These are phyloP conservation scores for Trachymyrmex cornetzi DNA, from an alignment of 1,140 invertebrate genomes.

Conservation along the genomic window DNA sequence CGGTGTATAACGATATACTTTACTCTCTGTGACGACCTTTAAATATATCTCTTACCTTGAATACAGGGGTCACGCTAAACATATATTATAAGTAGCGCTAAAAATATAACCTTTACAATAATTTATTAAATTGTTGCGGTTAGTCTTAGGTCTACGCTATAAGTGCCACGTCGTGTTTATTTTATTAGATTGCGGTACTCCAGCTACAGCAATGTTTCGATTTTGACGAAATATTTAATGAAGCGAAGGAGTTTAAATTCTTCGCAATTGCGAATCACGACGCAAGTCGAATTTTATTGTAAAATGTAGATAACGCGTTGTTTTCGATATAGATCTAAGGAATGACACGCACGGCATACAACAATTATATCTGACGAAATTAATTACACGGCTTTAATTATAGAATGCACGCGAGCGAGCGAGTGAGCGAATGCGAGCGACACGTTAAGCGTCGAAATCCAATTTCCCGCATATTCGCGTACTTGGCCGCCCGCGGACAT, in stretches of 20 bases:
- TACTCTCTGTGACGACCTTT: neutral
- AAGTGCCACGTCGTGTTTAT: constrained; percentile 2
- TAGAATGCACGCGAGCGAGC: constrained; percentile 5
- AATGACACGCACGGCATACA: neutral
- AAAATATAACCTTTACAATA: constrained; percentile 1
- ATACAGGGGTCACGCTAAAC: neutral
- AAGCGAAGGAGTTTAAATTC: neutral
- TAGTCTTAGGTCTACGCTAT: neutral
- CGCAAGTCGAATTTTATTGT: neutral
- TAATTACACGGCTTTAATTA: constrained; percentile 52
- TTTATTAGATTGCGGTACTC: neutral
- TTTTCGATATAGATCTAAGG: neutral
- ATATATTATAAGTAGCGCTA: neutral
- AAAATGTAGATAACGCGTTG: neutral
- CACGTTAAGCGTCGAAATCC: constrained; percentile 47
- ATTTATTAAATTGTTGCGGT: neutral
- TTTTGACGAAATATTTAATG: constrained; percentile 1
- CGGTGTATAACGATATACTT: constrained; percentile 35
- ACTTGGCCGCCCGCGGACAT: constrained; percentile 40
- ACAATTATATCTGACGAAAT: constrained; percentile 22
- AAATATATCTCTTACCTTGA: neutral
- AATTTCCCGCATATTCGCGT: constrained; percentile 61
- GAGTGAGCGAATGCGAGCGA: constrained; percentile 3
- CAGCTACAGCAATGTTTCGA: neutral
- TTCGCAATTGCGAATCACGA: neutral